These are phyloP conservation scores for Globodera rostochiensis DNA, from an alignment of 1,140 invertebrate species.

Conservation along the genomic window DNA sequence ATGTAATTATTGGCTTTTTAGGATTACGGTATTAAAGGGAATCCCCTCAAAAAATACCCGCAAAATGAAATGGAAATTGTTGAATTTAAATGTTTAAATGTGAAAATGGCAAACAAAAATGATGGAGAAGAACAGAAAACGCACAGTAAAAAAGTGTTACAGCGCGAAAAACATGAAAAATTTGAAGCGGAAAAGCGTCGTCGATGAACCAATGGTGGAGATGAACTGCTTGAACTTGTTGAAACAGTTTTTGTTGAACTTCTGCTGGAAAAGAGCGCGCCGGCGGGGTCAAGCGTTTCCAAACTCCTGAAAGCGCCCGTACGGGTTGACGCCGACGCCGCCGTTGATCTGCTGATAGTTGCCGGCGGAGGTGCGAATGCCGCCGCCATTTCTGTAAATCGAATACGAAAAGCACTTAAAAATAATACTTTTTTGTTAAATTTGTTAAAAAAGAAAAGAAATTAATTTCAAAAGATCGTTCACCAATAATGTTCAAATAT, in stretches of 20 bases:
- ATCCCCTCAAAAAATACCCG: background rate
- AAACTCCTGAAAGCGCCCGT: conserved; percentile 29
- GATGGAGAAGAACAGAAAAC: background rate
- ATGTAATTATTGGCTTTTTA: too few species aligned
- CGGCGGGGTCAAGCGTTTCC: conserved; percentile 13
- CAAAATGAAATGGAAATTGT: background rate
- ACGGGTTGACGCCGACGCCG: conserved; percentile 9
- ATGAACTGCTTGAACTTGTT: background rate
- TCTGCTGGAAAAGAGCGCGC: too few species aligned
- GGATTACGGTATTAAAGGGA: background rate
- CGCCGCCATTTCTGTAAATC: conserved; percentile 13
- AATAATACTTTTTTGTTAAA: background rate
- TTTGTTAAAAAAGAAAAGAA: background rate
- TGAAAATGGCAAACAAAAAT: background rate
- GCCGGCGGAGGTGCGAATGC: conserved; percentile 15
- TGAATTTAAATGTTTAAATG: background rate
- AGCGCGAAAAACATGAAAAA: background rate
- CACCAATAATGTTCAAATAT: background rate
- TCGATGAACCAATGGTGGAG: background rate
- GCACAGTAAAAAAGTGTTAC: background rate
- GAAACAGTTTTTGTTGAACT: too few species aligned
- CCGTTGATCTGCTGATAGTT: conserved; percentile 28
- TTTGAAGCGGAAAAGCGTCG: background rate
- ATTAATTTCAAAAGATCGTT: background rate
- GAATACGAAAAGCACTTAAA: background rate